Percentiles rank a stretch among this genome's conserved stretches.
These are phyloP conservation scores for Leptinotarsa haldemani DNA, from an alignment of 2,888 invertebrate species.

Conservation along the genomic window DNA sequence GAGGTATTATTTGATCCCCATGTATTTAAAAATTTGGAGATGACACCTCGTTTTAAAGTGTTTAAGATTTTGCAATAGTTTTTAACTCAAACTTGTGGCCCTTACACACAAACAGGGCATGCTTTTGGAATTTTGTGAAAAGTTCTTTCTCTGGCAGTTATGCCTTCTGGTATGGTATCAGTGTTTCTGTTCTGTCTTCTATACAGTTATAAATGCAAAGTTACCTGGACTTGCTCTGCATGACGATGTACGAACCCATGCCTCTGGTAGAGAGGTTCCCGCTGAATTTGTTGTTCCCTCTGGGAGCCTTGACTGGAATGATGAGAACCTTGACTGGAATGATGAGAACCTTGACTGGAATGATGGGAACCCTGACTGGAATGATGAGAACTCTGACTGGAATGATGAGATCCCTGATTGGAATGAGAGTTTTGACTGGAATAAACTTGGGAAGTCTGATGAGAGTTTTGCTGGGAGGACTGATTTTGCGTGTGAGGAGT, in stretches of 20 bases:
- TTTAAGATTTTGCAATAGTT: too few species aligned
- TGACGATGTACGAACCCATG: slow-evolving; percentile 63
- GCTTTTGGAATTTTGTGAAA: too few species aligned
- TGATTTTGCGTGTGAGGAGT: slow-evolving; percentile 4
- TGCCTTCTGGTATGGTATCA: too few species aligned
- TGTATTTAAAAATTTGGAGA: too few species aligned
- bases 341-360: neutral
- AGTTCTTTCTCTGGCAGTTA: too few species aligned
- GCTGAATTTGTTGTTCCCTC: slow-evolving; percentile 46
- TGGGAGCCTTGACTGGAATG: slow-evolving; percentile 30
- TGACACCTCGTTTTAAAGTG: too few species aligned
- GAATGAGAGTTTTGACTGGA: slow-evolving; percentile 20
- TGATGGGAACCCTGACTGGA: too few species aligned
- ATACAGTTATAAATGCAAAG: neutral
- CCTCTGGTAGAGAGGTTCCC: slow-evolving; percentile 60
- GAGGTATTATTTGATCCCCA: too few species aligned
- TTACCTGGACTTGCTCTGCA: slow-evolving; percentile 64
- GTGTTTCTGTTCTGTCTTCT: too few species aligned
- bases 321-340: slow-evolving; percentile 25
- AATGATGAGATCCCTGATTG: slow-evolving; percentile 6
- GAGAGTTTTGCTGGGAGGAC: neutral
- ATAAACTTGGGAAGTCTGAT: slow-evolving; percentile 10
- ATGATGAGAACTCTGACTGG: neutral
- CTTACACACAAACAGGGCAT: too few species aligned
- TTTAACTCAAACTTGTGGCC: too few species aligned